Percentiles rank a stretch among this genome's conserved stretches.
Evolutionary conservation across 1,140 invertebrate species (phyloP).

Genomic region (Aphaenogaster rudis): DNA sequence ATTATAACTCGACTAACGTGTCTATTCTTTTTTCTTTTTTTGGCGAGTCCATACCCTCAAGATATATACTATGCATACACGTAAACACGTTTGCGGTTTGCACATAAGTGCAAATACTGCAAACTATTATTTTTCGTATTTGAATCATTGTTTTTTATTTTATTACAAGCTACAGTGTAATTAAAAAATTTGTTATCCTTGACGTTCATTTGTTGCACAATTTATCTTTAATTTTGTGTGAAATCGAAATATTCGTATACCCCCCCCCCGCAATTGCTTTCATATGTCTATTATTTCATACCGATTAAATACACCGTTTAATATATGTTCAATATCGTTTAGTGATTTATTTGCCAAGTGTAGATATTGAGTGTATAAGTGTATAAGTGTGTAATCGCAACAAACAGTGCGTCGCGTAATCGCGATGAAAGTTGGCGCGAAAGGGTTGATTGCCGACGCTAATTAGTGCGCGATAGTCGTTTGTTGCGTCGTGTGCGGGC

Average conservation of each 20-base stretch:
- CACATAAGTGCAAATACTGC: not conserved
- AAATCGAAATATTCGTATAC: not conserved
- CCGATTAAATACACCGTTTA: not conserved
- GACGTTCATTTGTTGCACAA: too few species aligned
- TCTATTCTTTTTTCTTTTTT: conserved; percentile 12
- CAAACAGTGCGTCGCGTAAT: not conserved
- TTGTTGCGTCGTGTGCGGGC: conserved; percentile 24
- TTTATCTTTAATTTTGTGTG: not conserved
- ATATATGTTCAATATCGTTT: not conserved
- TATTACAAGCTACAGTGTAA: not conserved
- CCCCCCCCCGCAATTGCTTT: not conserved
- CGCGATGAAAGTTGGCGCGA: not conserved
- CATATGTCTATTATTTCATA: not conserved
- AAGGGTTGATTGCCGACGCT: conserved; percentile 13
- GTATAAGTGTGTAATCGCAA: not conserved
- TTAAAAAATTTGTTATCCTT: not conserved
- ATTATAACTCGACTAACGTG: conserved; percentile 26
- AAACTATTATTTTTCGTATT: not conserved
- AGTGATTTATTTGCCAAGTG: not conserved
- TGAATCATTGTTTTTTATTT: not conserved
- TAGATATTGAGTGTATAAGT: too few species aligned
- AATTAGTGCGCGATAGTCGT: conserved; percentile 19
- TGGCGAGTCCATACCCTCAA: not conserved
- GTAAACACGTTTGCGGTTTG: not conserved
- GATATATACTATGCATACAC: not conserved